Percentiles rank a stretch among this genome's conserved stretches.
Conservation (phyloP, 2,797 vertebrate species). For the Acipenser oxyrinchus region DNA sequence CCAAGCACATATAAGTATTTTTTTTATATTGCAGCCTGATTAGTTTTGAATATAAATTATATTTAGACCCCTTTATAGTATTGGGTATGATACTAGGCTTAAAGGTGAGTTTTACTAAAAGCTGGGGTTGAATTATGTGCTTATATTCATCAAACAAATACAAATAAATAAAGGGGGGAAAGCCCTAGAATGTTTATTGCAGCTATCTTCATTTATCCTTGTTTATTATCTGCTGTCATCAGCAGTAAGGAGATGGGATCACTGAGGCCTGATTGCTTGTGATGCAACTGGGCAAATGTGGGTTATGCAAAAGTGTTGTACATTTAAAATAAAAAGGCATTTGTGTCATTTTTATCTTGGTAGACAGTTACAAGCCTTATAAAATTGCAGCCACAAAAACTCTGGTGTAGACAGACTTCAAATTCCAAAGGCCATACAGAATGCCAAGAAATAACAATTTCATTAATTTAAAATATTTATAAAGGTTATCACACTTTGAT, state of each 20-base stretch:
- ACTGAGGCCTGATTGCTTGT: too few relatives aligned
- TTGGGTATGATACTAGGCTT: too few relatives aligned
- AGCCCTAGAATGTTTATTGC: too few relatives aligned
- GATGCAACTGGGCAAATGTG: not conserved
- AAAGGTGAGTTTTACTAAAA: too few relatives aligned
- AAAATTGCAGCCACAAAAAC: not conserved
- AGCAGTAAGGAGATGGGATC: too few relatives aligned
- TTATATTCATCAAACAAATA: too few relatives aligned
- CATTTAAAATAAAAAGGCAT: not conserved
- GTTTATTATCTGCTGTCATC: too few relatives aligned
- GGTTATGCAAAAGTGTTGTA: not conserved
- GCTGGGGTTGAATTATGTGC: too few relatives aligned
- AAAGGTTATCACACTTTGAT: not conserved
- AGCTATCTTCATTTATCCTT: too few relatives aligned
- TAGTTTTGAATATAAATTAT: too few relatives aligned
- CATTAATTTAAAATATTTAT: conserved; percentile 1
- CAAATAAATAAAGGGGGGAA: too few relatives aligned
- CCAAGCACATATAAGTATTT: not conserved
- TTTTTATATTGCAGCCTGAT: not conserved
- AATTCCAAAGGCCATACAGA: not conserved
- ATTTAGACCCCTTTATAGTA: too few relatives aligned
- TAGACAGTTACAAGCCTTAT: not conserved
- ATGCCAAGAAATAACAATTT: not conserved
- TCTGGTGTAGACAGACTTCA: not conserved
- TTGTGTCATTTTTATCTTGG: not conserved